Evolutionary conservation across 2,888 invertebrate species (phyloP), one percentile per base, ranked within the genome.

Genomic region (Eilema sororculum): DNA sequence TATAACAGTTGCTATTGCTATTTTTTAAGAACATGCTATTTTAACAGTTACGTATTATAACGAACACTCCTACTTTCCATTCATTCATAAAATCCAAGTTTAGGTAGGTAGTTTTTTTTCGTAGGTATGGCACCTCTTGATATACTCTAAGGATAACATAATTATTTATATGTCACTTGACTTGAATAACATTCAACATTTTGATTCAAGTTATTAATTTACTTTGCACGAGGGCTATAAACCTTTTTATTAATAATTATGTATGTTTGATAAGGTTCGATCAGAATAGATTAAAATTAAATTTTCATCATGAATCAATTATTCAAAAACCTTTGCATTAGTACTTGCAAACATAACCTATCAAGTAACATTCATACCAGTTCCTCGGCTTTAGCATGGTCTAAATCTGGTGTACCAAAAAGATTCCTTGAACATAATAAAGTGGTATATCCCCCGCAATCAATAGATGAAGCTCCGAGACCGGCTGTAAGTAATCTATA

Each of bases 401-500:
- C 88, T 2, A 94, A 92, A 86, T 72, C 86, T 3, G 86, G 78
- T 13, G 59, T 76, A 12, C 97, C 97, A 0, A 95, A 84, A 73
- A 93, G 92, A 61, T 98, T 97, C 96, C 79, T 97, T 71, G 80
- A 87, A 22, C 93, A 97, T 78, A 99, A 99, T 90, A 96, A 97
- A 68, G 96, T 96, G 83, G 95, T 98, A 10, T 98, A 96, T 93
- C 98, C 98, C 25, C 98, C 98, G 33, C 98, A 98, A 91, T 85
- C 93, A 75, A 95, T 96, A 20, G 96, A 96, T 2, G 98, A 98
- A 89, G 96, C 97, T 86, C 96, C 96, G 56, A 95, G 99, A 87
- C 98, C 98, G 64, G 98, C 98, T 24, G 99, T 99, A 96, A 96
- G 97, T 95, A 71, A 24, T n/a, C n/a, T n/a, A n/a, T n/a, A n/a